Percentiles rank a stretch among this genome's conserved stretches.
Conservation (phyloP, 2,113 vertebrate genomes). For the Columba livia region DNA sequence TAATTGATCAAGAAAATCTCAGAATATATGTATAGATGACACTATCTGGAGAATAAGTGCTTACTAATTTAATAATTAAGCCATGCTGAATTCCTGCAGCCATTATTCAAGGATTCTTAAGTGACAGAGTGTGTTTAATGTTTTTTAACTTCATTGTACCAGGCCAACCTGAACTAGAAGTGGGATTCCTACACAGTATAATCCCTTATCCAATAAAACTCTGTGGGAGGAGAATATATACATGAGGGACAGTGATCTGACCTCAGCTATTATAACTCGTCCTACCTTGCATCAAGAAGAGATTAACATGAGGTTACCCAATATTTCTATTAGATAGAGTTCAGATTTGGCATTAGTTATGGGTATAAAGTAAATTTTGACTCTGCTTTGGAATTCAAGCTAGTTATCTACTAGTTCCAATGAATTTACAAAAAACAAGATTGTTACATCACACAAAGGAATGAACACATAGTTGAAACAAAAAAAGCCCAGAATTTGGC, state of each 20-base stretch:
- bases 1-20: background rate
- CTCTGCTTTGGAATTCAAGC: constrained; percentile 53
- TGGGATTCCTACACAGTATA: background rate
- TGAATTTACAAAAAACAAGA: constrained; percentile 52
- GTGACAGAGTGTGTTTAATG: background rate
- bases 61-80: background rate
- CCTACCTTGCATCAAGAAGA: constrained; percentile 42
- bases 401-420: constrained; percentile 59
- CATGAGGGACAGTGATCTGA: constrained; percentile 30
- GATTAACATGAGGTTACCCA: constrained; percentile 63
- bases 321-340: constrained; percentile 65
- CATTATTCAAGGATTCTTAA: constrained; percentile 46
- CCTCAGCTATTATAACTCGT: constrained; percentile 20
- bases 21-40: background rate
- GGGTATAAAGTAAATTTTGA: constrained; percentile 69
- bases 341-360: constrained; percentile 71
- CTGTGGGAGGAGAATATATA: background rate
- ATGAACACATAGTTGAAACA: constrained; percentile 37
- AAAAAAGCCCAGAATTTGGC: constrained; percentile 27
- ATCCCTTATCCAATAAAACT: constrained; percentile 8
- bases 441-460: constrained; percentile 13
- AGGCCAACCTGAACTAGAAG: background rate
- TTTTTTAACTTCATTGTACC: constrained; percentile 5
- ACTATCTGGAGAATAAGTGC: background rate
- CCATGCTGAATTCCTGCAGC: constrained; percentile 5